Conservation (phyloP, 2,888 invertebrate genomes). For the Perizoma affinitatum region DNA sequence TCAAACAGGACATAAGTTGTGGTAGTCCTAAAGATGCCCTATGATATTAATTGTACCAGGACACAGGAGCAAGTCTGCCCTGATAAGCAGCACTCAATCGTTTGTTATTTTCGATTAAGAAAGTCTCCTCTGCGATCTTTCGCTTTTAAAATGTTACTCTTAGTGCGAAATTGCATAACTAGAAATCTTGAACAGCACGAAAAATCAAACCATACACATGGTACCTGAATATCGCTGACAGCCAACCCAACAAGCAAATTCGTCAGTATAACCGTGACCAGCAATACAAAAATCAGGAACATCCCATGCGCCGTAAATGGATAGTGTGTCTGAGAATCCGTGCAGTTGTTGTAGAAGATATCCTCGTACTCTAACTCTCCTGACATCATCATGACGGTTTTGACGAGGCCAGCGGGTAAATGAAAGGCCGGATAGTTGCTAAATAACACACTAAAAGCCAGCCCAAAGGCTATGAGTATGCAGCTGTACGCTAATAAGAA, state of each 20-base stretch:
- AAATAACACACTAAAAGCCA: constrained; percentile 93
- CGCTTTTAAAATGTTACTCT: background rate
- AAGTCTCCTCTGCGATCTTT: too few species aligned
- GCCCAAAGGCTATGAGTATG: constrained; percentile 90
- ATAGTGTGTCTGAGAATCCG: constrained; percentile 82
- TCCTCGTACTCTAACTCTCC: constrained; percentile 94
- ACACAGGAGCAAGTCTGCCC: too few species aligned
- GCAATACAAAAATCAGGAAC: constrained; percentile 89
- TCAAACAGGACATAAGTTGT: too few species aligned
- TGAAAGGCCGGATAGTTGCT: constrained; percentile 90
- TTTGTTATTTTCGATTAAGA: too few species aligned
- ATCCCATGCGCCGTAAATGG: constrained; percentile 90
- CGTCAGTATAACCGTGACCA: constrained; percentile 92
- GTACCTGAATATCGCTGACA: constrained; percentile 91
- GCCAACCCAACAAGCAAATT: constrained; percentile 93
- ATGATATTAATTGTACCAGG: too few species aligned
- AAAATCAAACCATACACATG: background rate
- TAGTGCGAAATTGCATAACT: constrained; percentile 17
- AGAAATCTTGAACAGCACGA: background rate
- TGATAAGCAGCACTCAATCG: too few species aligned
- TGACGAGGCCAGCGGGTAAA: constrained; percentile 86
- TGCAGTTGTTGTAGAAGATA: constrained; percentile 87
- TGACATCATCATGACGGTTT: constrained; percentile 95
- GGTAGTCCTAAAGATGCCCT: too few species aligned
- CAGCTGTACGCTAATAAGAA: constrained; percentile 92